Evolutionary conservation across 2,113 vertebrate genomes (phyloP), one percentile per base, ranked within the genome.

Genomic region (Toxotes jaculatrix): DNA sequence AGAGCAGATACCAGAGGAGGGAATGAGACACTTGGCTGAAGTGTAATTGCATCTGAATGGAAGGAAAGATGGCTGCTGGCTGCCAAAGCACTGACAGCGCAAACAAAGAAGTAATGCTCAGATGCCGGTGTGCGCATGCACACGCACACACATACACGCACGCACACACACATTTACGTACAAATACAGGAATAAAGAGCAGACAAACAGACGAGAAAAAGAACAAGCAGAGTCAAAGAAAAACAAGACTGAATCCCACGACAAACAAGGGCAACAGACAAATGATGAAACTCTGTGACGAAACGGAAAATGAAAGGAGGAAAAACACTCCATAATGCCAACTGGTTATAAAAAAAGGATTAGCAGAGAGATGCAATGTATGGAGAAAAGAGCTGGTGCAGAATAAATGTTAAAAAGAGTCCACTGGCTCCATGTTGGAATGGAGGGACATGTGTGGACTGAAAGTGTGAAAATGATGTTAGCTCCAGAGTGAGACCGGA

Each of bases 61-160:
- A 53, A 64, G 61, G 42, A 71, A 82, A 77, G 47, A 86, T 80
- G 76, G 81, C 79, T 74, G 49, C 68, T 8, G 40, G 55, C 64
- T 79, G 74, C 69, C 67, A 79, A 72, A 71, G 63, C 63, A 4
- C 67, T 55, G 78, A 79, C 66, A 66, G 79, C 79, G 69, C 69
- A 84, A 68, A 90, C 85, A 80, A 76, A 83, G 62, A 65, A 72
- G 66, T 79, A 73, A 81, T 36, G 62, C 68, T 76, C 12, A 59
- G 61, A 78, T 6, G 57, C 65, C n/a, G 55, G 34, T 43, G 42
- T 11, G n/a, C 57, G 67, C 65, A 47, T 7, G 27, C 21, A 53
- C 7, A 51, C 31, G 38, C 55, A 68, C 43, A 42, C 74, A 36
- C 36, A 36, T 2, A 36, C 36, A 36, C 36, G 2, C 36, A 45